Conservation (phyloP, 1,140 invertebrate genomes). For the Lordiphosa clarofinis region DNA sequence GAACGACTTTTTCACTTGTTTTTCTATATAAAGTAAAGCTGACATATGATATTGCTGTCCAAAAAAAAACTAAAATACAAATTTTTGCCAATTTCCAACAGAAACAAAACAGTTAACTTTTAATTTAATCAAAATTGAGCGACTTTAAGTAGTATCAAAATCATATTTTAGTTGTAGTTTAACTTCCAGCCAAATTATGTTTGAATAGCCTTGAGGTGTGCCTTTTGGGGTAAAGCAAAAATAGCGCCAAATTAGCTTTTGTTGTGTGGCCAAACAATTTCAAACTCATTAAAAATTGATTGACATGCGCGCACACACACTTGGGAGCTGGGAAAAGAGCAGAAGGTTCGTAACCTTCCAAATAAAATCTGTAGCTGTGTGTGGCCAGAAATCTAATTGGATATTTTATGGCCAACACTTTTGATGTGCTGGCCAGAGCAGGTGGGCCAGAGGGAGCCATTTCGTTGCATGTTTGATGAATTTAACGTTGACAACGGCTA, state of each 20-base stretch:
- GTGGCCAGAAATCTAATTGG: conserved; percentile 62
- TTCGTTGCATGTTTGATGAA: conserved; percentile 71
- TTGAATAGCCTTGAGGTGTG: too few relatives aligned
- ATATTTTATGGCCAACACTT: conserved; percentile 70
- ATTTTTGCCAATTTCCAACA: too few relatives aligned
- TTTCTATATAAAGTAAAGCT: too few relatives aligned
- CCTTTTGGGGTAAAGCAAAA: too few relatives aligned
- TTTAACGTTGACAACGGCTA: conserved; percentile 40
- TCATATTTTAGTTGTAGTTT: too few relatives aligned
- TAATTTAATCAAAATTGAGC: too few relatives aligned
- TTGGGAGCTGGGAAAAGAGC: conserved; percentile 1
- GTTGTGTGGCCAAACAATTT: conserved; percentile 57
- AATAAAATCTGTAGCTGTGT: conserved; percentile 41
- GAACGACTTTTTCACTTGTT: too few relatives aligned
- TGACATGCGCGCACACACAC: conserved; percentile 34
- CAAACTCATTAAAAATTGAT: conserved; percentile 78
- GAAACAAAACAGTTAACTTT: too few relatives aligned
- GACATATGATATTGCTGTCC: too few relatives aligned
- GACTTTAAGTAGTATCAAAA: too few relatives aligned
- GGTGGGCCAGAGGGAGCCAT: conserved; percentile 51
- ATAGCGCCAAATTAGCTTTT: conserved; percentile 39
- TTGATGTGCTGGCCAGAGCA: conserved; percentile 50
- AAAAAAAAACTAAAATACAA: too few relatives aligned
- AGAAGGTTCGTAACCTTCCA: conserved; percentile 9
- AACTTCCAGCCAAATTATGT: too few relatives aligned